Base-by-base conservation (phyloP, 2,113 vertebrate genomes). In the Sturnus vulgaris region DNA sequence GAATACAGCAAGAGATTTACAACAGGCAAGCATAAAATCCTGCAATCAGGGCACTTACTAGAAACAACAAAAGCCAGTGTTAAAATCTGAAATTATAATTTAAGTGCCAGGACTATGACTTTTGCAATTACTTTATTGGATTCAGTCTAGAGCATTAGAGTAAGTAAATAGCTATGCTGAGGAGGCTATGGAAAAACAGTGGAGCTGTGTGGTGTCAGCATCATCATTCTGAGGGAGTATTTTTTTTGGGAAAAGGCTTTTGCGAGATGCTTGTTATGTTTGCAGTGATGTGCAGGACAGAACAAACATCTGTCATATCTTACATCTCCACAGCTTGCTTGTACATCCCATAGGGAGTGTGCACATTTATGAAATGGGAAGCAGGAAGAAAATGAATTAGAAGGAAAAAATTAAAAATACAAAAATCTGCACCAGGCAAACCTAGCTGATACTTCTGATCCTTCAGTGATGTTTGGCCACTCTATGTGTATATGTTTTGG, bases 31-130 rank as follows among this genome's bases (percentile, higher is more conserved):
- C 28, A 44, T 1, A 46, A 31, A 78, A 4, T 55, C 73, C 65
- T 68, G n/a, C 49, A 20, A 4, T 15, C 35, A 19, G 61, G 65
- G 10, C 33, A 3, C 69, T 87, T 59, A 81, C 87, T 92, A 94
- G 57, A 76, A 86, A 81, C 73, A 68, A 71, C 73, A 72, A 12
- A 65, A 84, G 5, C 16, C 15, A 8, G 57, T 24, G 35, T 40
- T 91, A 79, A 84, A 79, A 50, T 70, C 42, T 4, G n/a, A 44
- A 52, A 8, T 39, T 42, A 93, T 56, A 85, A 82, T 30, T 49
- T 46, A 85, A 95, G 95, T 88, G 55, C 85, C 93, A 92, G 79
- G 55, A 61, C 93, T 55, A 61, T 82, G 95, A 96, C 37, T 90
- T 82, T 18, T 42, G 11, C 21, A 44, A 39, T 59, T 82, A 68